A percentile compares a stretch with the other conserved stretches of the same genome.
These are phyloP conservation scores for Cephus pygmeus DNA, from an alignment of 2,888 invertebrate genomes.

Conservation along the genomic window DNA sequence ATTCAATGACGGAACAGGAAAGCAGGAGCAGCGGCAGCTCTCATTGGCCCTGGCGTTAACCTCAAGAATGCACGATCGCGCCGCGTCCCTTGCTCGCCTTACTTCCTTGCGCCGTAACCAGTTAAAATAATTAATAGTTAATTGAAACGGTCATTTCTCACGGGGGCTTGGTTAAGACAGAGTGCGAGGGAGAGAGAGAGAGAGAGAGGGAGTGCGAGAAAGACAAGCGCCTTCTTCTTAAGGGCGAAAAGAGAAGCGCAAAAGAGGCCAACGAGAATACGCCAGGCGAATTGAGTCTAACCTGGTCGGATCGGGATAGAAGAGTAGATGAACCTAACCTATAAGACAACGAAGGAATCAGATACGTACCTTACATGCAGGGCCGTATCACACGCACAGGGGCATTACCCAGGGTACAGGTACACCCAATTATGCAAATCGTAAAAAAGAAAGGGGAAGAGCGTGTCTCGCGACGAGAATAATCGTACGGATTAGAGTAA, in stretches of 20 bases:
- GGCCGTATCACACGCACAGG: too few species aligned
- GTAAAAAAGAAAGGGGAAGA: conserved; percentile 1
- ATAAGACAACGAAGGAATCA: too few species aligned
- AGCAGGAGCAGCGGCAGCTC: neutral
- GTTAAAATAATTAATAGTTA: conserved; percentile 43
- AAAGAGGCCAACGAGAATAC: too few species aligned
- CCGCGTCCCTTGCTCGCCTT: neutral
- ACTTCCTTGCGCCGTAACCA: conserved; percentile 1
- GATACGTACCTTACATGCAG: too few species aligned
- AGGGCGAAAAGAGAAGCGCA: too few species aligned
- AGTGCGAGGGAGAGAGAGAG: too few species aligned
- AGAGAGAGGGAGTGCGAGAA: too few species aligned
- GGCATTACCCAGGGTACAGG: neutral
- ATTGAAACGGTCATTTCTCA: conserved; percentile 43
- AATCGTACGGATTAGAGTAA: neutral
- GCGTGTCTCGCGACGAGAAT: neutral
- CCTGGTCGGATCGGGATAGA: too few species aligned
- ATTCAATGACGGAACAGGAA: neutral
- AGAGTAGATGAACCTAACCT: too few species aligned
- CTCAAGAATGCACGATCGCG: neutral
- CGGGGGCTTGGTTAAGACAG: conserved; percentile 14
- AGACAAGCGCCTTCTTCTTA: too few species aligned
- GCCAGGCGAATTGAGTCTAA: too few species aligned
- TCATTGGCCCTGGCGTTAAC: neutral
- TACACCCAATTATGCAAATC: conserved; percentile 1